phyloP scores from a whole-genome alignment of 2,888 invertebrate genomes.

The Acleris emargana region DNA sequence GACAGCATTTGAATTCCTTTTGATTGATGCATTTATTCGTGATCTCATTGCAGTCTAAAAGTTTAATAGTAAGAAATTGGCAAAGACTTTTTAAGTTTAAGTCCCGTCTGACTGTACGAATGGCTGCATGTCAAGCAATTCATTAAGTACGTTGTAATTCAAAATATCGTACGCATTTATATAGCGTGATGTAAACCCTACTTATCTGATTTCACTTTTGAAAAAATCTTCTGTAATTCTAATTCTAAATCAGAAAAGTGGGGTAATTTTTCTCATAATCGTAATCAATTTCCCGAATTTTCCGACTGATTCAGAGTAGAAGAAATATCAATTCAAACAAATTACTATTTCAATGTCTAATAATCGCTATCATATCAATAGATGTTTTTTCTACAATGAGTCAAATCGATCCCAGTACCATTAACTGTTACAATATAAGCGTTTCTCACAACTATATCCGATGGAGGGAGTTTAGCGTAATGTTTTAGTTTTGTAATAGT shows the following conservation, averaged over 20 bases:
- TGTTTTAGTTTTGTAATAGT: constrained; percentile 64
- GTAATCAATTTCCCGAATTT: constrained; percentile 20
- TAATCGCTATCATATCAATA: constrained; percentile 30
- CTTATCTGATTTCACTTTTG: constrained; percentile 25
- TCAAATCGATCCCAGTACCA: constrained; percentile 13
- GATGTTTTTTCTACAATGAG: constrained; percentile 33
- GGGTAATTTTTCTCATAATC: constrained; percentile 29
- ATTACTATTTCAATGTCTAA: not conserved
- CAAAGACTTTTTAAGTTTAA: constrained; percentile 38
- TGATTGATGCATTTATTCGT: constrained; percentile 76
- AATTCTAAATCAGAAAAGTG: constrained; percentile 27
- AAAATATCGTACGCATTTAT: constrained; percentile 23
- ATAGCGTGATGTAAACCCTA: constrained; percentile 21
- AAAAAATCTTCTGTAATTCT: constrained; percentile 15
- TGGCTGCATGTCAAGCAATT: constrained; percentile 20
- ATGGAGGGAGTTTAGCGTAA: constrained; percentile 60
- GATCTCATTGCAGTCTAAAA: constrained; percentile 71
- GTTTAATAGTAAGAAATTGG: constrained; percentile 44
- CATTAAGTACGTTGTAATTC: constrained; percentile 15
- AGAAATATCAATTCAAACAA: constrained; percentile 28
- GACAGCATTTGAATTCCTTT: constrained; percentile 51
- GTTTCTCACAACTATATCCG: constrained; percentile 45
- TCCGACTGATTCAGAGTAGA: constrained; percentile 28
- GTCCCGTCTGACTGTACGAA: constrained; percentile 26
- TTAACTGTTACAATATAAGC: constrained; percentile 10